Base-by-base conservation (phyloP, 1,140 invertebrate genomes). In the Drosophila parabipectinata region DNA sequence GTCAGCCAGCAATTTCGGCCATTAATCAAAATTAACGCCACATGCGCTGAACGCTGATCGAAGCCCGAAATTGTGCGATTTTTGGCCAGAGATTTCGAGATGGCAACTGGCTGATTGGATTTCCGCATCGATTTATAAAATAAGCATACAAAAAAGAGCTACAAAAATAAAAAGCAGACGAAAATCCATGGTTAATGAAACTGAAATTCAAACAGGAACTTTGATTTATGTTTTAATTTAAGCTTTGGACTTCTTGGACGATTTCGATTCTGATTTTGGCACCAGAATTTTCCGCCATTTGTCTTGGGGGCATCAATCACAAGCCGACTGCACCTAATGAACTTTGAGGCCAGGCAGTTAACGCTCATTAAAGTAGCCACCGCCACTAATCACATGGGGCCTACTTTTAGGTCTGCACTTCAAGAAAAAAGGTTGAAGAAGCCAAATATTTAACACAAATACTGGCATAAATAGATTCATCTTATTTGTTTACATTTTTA, bases 1-100 rank as follows among this genome's bases (percentile, higher is more conserved):
- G 56, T 80, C 73, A 80, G 59, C 56, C 77, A 79, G 75, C 78
- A 82, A 87, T 84, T 84, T 88, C 66, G 83, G 64, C 85, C 84
- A 89, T 89, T 89, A 89, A 89, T 89, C 84, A 89, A 89, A 89
- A 89, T 89, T 89, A 89, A 90, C 83, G 74, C 81, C 82, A 87
- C 81, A 85, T 85, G 81, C 81, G 72, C 76, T 81, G 77, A 79
- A 50, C 53, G 47, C 30, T 51, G 72, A 74, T 52, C 72, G 47
- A 74, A 57, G 53, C 56, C 52, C 67, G 44, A 69, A 50, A 57
- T 6, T 66, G 30, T 77, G 60, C 45, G 57, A 69, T 66, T 72
- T 78, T 63, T 77, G 55, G 56, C 12, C 56, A 37, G 14, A 34
- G 54, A 76, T 50, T 63, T 55, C 53, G 58, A 81, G 62, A 67